Evolutionary conservation across 2,113 vertebrate genomes (phyloP).

Genomic region (Alethe castanea): DNA sequence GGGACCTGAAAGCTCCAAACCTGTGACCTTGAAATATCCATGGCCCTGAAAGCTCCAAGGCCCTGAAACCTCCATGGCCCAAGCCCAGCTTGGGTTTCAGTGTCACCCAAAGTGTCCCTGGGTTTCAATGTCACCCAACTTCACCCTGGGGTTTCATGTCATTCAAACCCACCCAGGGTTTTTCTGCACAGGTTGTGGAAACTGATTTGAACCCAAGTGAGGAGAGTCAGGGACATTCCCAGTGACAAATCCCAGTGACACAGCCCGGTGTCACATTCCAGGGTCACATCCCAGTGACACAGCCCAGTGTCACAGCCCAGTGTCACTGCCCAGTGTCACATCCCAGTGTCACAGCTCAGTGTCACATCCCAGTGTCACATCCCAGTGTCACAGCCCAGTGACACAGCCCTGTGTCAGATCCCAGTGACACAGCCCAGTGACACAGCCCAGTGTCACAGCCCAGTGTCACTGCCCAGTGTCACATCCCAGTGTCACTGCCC

Average conservation of each 20-base stretch:
- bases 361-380: background rate
- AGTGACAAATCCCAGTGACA: background rate
- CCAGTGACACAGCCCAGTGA: too few species aligned
- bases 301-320: background rate
- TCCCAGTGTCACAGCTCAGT: too few species aligned
- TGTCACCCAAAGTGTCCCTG: background rate
- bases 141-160: background rate
- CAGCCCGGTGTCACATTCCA: background rate
- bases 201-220: background rate
- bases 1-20: background rate
- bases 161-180: background rate
- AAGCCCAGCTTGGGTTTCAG: background rate
- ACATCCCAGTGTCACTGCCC: too few species aligned
- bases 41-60: too few species aligned
- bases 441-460: too few species aligned
- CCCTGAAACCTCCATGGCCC: too few species aligned
- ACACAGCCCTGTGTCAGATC: too few species aligned
- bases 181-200: rapidly evolving
- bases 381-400: background rate
- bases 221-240: background rate
- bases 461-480: too few species aligned
- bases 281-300: too few species aligned
- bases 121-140: background rate
- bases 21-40: background rate
- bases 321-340: too few species aligned